Conservation (phyloP, 2,113 vertebrate genomes). For the Collichthys lucidus region DNA sequence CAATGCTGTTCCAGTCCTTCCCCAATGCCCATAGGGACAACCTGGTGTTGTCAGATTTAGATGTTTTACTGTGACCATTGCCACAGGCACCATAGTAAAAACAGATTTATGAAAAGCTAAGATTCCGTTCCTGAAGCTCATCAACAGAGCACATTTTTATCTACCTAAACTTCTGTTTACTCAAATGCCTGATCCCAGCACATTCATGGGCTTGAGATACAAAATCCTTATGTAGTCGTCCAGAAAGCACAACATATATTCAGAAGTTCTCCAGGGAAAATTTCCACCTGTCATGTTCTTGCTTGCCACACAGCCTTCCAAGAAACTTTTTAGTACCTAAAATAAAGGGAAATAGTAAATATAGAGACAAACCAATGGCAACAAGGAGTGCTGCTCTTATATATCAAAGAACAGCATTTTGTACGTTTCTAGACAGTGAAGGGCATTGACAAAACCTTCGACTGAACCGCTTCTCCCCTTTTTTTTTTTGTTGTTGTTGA, state of each 20-base stretch:
- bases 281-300: neutral
- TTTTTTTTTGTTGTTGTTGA: too few species aligned
- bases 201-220: neutral
- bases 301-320: neutral
- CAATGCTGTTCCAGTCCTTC: neutral
- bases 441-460: neutral
- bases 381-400: neutral
- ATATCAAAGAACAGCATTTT: conserved; percentile 15
- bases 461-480: neutral
- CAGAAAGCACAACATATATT: neutral
- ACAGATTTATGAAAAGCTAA: neutral
- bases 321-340: neutral
- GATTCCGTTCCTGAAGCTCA: neutral
- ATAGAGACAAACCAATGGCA: neutral
- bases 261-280: neutral
- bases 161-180: neutral
- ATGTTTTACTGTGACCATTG: neutral
- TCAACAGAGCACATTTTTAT: neutral
- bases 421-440: conserved; percentile 2
- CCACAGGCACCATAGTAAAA: neutral
- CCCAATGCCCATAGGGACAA: neutral
- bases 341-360: neutral
- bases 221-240: neutral
- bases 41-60: neutral
- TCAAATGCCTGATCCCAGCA: neutral